Evolutionary conservation across 1,140 invertebrate genomes (phyloP), one percentile per base, ranked within the genome.

Genomic region (Neodiprion virginianus): DNA sequence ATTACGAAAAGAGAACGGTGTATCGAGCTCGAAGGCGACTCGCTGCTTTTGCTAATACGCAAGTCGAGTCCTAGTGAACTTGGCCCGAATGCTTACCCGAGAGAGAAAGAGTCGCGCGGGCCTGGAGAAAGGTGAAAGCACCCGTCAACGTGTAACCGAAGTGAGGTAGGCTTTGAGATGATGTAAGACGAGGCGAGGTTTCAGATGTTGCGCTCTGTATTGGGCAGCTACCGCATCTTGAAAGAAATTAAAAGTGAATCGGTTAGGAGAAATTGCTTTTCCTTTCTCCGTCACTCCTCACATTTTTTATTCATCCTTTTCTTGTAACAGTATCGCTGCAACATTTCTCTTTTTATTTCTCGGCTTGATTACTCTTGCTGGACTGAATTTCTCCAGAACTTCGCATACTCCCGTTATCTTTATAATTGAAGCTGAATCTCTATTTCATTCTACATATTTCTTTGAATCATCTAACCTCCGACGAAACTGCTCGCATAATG

Each of bases 41-140:
- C 28, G 28, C 5, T 2, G 28, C 28, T 40, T 40, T 40, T 5
- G 11, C 53, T 61, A 12, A 14, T 61, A 61, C 53, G 11, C 53
- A 61, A 61, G 5, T 12, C 11, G 11, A 61, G 53, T 61, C 53
- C 53, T 17, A 61, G 53, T 61, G 53, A 61, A 61, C 53, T 61
- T 61, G 53, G 53, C 53, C 53, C n/a, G 53, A 61, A 61, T 61
- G 53, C 53, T 61, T 61, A 61, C 50, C n/a, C 53, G 53, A 61
- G 53, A 61, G 8, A 61, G n/a, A 61, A 17, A 61, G 28, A 40
- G 28, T 14, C 11, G 11, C 8, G 53, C n/a, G 53, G 53, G 11
- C 53, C 8, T 61, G 53, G 53, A 61, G 53, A 61, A 61, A 61
- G 53, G 53, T 61, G 53, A 61, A 61, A 61, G 53, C 53, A 61